Base-by-base conservation (phyloP, 1,140 invertebrate species). In the Eciton burchellii region DNA sequence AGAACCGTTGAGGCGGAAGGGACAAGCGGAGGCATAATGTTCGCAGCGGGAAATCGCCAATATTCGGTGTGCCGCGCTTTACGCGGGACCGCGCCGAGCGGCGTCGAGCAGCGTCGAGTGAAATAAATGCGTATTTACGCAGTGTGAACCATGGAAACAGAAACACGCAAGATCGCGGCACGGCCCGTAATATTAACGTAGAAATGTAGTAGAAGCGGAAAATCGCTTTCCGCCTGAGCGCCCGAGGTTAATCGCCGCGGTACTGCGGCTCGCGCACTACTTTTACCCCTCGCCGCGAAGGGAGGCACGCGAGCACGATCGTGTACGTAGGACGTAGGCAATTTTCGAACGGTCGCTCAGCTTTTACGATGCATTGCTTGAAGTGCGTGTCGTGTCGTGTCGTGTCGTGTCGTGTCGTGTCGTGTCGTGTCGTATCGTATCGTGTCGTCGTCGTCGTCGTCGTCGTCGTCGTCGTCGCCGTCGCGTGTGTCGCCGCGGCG, bases 281-380 rank as follows among this genome's bases (percentile, higher is more conserved):
- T 77, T 77, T 77, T 54, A 54, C 21, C 45, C 3, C 12, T 19
- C 47, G 21, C 6, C 41, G n/a, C n/a, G 19, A 56, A 21, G 19
- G 24, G n/a, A 54, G n/a, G 52, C 52, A 45, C 63, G 49, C 56
- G 45, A 79, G 68, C 56, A 79, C 49, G 74, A 70, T 68, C 65
- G 35, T 45, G 49, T n/a, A n/a, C n/a, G n/a, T 68, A 70, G 11
- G 49, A 70, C 63, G n/a, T 24, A 63, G 21, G 16, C n/a, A 43
- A 79, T 68, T 77, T 77, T 14, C 74, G 35, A 77, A 45, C 62
- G 21, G 56, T 26, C 41, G 41, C 12, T 8, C 29, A 29, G 70
- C 21, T n/a, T 24, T 54, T 77, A 77, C 73, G 60, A 77, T 29
- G 73, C 59, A 63, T 52, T 62, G 60, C 29, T 54, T 35, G 26